Conservation (phyloP, 2,113 vertebrate species). For the Vimba vimba region DNA sequence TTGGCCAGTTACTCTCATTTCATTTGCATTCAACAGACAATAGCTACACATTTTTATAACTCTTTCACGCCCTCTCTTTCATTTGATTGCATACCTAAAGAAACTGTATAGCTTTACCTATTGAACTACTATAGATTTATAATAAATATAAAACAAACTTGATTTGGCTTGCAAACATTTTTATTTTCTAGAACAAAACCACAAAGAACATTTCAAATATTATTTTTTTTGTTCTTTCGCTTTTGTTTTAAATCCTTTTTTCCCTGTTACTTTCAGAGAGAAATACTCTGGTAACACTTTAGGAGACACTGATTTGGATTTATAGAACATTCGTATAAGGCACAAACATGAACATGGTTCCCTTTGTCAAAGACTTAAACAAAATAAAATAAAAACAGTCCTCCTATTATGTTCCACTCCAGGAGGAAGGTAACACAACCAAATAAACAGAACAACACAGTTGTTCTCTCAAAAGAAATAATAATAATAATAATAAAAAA, state of each 20-base stretch:
- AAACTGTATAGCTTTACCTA: neutral
- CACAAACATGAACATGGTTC: conserved; percentile 66
- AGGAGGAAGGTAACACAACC: conserved; percentile 9
- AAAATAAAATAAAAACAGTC: neutral
- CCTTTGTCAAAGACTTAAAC: conserved; percentile 31
- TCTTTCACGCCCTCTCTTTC: neutral
- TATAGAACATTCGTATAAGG: conserved; percentile 55
- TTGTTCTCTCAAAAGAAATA: conserved; percentile 15
- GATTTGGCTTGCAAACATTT: conserved; percentile 12
- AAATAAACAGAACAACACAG: conserved; percentile 34
- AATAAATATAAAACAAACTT: neutral
- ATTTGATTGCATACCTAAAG: neutral
- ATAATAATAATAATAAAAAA: neutral
- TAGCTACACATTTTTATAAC: neutral
- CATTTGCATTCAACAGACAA: neutral
- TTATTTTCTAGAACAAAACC: conserved; percentile 46
- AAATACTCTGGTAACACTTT: conserved; percentile 3
- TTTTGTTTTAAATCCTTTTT: conserved; percentile 6
- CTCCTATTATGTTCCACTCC: conserved; percentile 15
- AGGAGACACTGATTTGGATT: conserved; percentile 46
- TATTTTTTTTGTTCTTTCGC: neutral
- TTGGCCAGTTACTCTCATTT: neutral
- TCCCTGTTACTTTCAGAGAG: neutral
- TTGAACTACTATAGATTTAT: neutral
- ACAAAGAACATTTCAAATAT: conserved; percentile 26